Conservation (phyloP, 2,113 vertebrate genomes). For the Anguilla japonica region DNA sequence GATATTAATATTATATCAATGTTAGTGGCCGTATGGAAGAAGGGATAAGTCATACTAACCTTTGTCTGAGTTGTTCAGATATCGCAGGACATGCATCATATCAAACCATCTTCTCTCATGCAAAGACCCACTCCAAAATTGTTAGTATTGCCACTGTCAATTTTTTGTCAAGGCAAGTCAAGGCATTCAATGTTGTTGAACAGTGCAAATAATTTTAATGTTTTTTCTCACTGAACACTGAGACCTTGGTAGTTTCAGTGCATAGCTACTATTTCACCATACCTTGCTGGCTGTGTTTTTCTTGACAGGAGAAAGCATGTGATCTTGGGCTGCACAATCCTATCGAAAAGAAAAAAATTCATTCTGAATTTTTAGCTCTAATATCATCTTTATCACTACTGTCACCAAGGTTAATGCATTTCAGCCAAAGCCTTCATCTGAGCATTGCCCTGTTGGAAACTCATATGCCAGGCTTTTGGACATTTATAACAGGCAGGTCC, state of each 20-base stretch:
- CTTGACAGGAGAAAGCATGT: constrained; percentile 44
- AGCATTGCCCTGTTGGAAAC: no score
- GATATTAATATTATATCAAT: constrained; percentile 26
- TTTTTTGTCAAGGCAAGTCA: background rate
- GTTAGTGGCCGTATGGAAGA: constrained; percentile 41
- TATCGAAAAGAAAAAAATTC: constrained; percentile 40
- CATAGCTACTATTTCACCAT: constrained; percentile 24
- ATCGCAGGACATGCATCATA: constrained; percentile 35
- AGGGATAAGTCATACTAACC: constrained; percentile 37
- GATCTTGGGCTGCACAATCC: constrained; percentile 38
- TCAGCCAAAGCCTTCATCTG: no score
- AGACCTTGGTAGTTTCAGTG: background rate
- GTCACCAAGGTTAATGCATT: no score
- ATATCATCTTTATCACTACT: no score
- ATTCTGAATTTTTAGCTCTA: background rate
- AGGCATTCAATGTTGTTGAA: background rate
- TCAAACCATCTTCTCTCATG: constrained; percentile 35
- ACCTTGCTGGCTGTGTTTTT: constrained; percentile 58
- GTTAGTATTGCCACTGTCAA: background rate
- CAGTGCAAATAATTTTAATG: background rate
- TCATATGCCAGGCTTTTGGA: no score
- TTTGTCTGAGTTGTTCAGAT: constrained; percentile 32
- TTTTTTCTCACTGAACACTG: background rate
- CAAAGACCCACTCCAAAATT: constrained; percentile 40
- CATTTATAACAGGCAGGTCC: no score